Evolutionary conservation across 2,888 invertebrate species (phyloP).

Genomic region (Drosophila ezoana): DNA sequence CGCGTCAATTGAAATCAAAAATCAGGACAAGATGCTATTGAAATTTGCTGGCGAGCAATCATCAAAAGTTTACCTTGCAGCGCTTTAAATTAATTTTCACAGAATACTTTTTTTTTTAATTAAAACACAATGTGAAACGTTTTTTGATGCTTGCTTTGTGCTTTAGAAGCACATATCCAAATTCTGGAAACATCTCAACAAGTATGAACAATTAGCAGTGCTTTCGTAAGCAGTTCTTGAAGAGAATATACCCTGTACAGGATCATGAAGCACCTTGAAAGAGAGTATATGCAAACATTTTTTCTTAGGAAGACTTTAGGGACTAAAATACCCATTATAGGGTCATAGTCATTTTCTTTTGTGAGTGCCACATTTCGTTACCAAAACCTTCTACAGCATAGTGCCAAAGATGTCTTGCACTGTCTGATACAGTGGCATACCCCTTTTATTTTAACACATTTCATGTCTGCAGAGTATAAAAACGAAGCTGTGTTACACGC

Average conservation of each 20-base stretch:
- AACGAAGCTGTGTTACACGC: conserved; percentile 9
- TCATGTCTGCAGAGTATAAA: background rate
- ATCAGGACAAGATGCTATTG: background rate
- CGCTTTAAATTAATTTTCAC: background rate
- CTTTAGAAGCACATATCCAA: background rate
- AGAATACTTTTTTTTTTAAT: background rate
- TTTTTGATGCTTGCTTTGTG: background rate
- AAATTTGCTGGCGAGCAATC: background rate
- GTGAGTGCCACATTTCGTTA: too few relatives aligned
- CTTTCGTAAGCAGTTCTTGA: background rate
- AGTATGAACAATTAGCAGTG: background rate
- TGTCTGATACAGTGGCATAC: too few relatives aligned
- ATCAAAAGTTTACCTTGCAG: too few relatives aligned
- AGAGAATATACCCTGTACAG: background rate
- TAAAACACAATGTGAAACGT: too few relatives aligned
- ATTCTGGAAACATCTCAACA: conserved; percentile 3
- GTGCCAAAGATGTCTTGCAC: too few relatives aligned
- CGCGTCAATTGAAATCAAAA: background rate
- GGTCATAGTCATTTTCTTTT: too few relatives aligned
- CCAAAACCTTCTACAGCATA: too few relatives aligned
- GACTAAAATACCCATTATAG: too few relatives aligned
- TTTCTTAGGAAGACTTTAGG: too few relatives aligned
- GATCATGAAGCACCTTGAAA: background rate
- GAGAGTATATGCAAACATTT: too few relatives aligned
- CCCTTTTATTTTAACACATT: too few relatives aligned